A percentile compares a stretch with the other conserved stretches of the same genome.
Evolutionary conservation across 92 coral and sea anemone genomes (phyloP).

Genomic region (Pocillopora meandrina): DNA sequence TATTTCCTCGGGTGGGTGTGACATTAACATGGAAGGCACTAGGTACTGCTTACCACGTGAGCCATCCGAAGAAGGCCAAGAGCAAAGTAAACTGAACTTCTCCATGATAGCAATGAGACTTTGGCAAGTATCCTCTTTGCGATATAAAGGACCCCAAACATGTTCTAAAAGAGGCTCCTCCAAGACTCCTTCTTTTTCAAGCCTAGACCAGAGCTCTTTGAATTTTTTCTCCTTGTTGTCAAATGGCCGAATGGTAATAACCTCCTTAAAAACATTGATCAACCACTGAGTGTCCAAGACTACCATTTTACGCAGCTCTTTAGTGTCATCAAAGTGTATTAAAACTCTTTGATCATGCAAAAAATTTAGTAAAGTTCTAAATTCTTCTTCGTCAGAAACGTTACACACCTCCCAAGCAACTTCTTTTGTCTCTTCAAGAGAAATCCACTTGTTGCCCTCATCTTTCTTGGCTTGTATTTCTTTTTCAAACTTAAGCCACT

Average conservation of each 20-base stretch:
- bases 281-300: slow-evolving; percentile 29
- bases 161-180: not conserved
- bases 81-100: slow-evolving; percentile 32
- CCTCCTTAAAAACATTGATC: slow-evolving; percentile 41
- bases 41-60: slow-evolving; percentile 19
- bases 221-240: slow-evolving; percentile 10
- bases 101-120: slow-evolving; percentile 37
- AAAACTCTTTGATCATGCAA: no score
- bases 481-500: no score
- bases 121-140: not conserved
- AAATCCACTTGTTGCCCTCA: no score
- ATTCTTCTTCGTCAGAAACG: no score
- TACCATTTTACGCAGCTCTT: slow-evolving; percentile 23
- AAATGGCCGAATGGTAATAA: slow-evolving; percentile 47
- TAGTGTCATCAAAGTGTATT: not conserved
- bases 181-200: slow-evolving; percentile 43
- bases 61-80: not conserved
- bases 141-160: slow-evolving; percentile 21
- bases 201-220: slow-evolving; percentile 25
- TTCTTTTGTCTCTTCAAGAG: no score
- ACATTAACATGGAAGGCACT: not conserved
- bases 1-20: not conserved
- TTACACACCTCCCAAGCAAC: no score
- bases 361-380: no score
- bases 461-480: no score